Evolutionary conservation across 2,888 invertebrate species (phyloP), one percentile per base, ranked within the genome.

Genomic region (Drosophila meridionalis): DNA sequence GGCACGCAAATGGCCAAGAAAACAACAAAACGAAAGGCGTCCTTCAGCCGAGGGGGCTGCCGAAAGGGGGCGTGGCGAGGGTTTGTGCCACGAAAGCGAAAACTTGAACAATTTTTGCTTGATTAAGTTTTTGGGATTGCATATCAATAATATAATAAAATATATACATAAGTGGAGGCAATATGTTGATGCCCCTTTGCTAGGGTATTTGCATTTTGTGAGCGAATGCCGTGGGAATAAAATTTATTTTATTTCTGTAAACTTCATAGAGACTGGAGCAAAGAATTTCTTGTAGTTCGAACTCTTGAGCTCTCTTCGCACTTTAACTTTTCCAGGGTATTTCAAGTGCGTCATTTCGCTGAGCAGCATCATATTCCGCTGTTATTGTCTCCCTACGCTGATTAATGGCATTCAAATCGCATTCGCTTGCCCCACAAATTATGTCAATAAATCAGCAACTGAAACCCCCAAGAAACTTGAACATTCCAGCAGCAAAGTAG

Each of bases 91-190:
- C 14, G 36, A 56, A 53, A 52, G 43, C 30, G 30, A 68, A 74
- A 80, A 66, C 60, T 74, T 67, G 56, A 80, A 76, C 77, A 73
- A 86, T 78, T 77, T 81, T 76, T 82, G 81, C 81, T 89, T 86
- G 83, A 88, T 83, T 86, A 89, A 78, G 73, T 87, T 81, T 81
- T 73, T 52, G 63, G 80, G 76, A 42, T 77, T 86, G 89, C 87
- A 89, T 84, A 89, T 89, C 84, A 32, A 20, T 61, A 84, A 83
- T 68, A 73, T 68, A 85, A 69, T 28, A 59, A 14, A 84, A 83
- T 71, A n/a, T 20, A 26, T 34, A 59, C 40, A 62, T 20, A 28
- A 59, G 36, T 20, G 30, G 11, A n/a, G 36, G 47, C 47, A 36
- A 47, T 58, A 28, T 38, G 38, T 11, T 48, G 1, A n/a, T 20